Conservation (phyloP, 2,888 invertebrate genomes). For the Apocheima hispidaria region DNA sequence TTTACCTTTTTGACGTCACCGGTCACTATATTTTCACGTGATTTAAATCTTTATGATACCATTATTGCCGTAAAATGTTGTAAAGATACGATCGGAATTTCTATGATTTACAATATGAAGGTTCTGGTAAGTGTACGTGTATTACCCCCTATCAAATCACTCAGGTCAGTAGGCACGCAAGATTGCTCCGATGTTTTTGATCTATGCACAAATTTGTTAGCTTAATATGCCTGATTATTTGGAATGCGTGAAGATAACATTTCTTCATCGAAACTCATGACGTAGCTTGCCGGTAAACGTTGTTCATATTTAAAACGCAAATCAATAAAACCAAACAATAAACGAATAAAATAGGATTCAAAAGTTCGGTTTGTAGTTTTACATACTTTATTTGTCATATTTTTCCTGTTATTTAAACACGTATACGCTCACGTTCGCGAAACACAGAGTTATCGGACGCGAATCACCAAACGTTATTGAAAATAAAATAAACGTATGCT, state of each 20-base stretch:
- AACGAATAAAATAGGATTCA: constrained; percentile 3
- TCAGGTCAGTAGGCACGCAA: constrained; percentile 8
- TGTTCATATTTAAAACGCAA: background rate
- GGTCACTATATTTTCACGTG: constrained; percentile 40
- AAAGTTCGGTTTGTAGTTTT: background rate
- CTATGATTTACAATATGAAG: constrained; percentile 28
- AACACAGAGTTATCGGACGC: background rate
- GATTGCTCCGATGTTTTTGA: background rate
- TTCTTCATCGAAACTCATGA: background rate
- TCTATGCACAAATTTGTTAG: no score
- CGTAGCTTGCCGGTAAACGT: background rate
- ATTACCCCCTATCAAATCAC: constrained; percentile 18
- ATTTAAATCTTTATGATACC: constrained; percentile 38
- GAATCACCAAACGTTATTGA: constrained; percentile 17
- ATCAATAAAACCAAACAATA: constrained; percentile 17
- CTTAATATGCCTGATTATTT: no score
- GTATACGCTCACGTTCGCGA: constrained; percentile 1
- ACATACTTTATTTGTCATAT: constrained; percentile 8
- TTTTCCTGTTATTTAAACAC: constrained; percentile 30
- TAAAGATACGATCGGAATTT: constrained; percentile 41
- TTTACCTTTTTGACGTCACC: constrained; percentile 44
- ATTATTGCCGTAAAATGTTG: constrained; percentile 26
- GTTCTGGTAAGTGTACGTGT: constrained; percentile 1
- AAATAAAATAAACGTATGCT: constrained; percentile 17
- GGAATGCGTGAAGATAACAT: background rate